phyloP scores from a whole-genome alignment of 2,113 vertebrate genomes.

The Orcinus orca region DNA sequence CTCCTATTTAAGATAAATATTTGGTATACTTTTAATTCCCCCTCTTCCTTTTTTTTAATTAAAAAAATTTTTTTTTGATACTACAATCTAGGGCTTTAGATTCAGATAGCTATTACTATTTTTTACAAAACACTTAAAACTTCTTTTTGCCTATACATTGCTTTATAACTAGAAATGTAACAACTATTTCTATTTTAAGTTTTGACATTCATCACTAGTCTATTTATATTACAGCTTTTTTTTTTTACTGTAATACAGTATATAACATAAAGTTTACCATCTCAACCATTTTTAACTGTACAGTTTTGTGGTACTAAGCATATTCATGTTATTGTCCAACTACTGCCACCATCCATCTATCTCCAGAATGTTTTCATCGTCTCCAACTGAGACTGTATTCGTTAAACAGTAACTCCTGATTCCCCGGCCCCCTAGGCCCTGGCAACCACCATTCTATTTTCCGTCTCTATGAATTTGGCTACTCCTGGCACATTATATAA shows the following conservation, averaged over 20 bases:
- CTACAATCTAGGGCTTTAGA: neutral
- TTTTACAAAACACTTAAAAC: neutral
- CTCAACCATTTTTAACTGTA: neutral
- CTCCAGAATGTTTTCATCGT: neutral
- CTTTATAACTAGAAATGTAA: neutral
- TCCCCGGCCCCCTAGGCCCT: neutral
- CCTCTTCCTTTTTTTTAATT: neutral
- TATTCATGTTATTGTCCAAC: neutral
- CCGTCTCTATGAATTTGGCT: neutral
- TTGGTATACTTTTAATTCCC: neutral
- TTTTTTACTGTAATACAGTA: neutral
- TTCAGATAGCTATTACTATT: neutral
- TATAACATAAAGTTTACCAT: neutral
- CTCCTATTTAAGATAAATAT: neutral
- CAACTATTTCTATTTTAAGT: neutral
- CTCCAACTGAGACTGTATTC: neutral
- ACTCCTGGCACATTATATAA: neutral
- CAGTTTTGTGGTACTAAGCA: neutral
- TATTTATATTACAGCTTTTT: neutral
- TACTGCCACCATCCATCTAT: neutral
- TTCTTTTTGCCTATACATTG: neutral
- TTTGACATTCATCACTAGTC: neutral
- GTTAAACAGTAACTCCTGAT: neutral
- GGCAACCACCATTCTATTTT: neutral
- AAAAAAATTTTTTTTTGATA: neutral